phyloP scores from a whole-genome alignment of 2,797 vertebrate species.

The Mus caroli region DNA sequence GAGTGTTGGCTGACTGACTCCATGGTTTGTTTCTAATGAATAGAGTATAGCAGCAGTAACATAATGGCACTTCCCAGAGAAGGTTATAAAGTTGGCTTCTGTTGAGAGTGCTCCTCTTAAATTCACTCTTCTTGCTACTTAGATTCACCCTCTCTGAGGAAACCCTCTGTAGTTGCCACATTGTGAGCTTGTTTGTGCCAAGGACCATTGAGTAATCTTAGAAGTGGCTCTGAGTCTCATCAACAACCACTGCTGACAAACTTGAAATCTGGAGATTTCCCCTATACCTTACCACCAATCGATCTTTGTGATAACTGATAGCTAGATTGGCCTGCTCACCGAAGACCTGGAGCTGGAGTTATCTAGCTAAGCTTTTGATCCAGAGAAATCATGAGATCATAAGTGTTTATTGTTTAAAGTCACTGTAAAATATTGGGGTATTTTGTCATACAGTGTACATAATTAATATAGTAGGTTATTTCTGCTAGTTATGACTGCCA shows the following conservation, averaged over 20 bases:
- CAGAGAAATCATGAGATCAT: constrained; percentile 4
- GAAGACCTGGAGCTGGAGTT: not conserved
- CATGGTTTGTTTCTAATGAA: not conserved
- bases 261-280: not conserved
- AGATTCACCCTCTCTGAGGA: not conserved
- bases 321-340: not conserved
- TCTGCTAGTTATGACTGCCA: not conserved
- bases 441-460: not conserved
- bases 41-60: not conserved
- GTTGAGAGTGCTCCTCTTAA: not conserved
- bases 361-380: not conserved
- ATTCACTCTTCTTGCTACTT: not conserved
- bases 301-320: not conserved
- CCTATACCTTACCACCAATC: not conserved
- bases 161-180: not conserved
- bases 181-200: not conserved
- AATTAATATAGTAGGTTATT: not conserved
- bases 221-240: not conserved
- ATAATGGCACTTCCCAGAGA: not conserved
- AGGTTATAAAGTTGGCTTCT: not conserved
- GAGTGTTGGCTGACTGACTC: not conserved
- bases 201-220: not conserved
- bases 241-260: not conserved
- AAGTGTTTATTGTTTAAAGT: constrained; percentile 14
- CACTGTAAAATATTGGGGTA: not conserved